Base-by-base conservation (phyloP, 1,140 invertebrate genomes). In the Dolichoris vasculosae region DNA sequence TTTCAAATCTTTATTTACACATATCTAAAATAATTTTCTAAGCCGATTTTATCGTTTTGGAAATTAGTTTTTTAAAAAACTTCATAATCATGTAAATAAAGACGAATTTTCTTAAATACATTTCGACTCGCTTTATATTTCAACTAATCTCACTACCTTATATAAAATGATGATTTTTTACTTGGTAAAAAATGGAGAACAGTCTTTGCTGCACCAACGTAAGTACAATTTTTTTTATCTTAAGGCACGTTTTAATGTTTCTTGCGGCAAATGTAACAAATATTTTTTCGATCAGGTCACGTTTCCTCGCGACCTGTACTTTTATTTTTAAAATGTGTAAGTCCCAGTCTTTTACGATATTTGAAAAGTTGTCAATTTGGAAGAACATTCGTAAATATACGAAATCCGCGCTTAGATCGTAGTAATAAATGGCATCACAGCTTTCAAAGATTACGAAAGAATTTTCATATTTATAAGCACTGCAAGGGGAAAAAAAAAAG, bases 131-230 rank as follows among this genome's bases (percentile, higher is more conserved):
- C 32, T 63, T 86, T 79, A 83, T 83, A 86, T 64, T 82, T 82
- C n/a, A 76, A 86, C 85, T 86, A 86, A 86, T 86, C 73, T 86
- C 84, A 86, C 85, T 86, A 86, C 80, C 46, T 86, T 86, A 78
- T 43, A 59, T 67, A 77, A 86, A 86, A 67, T 38, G 69, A 76
- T 78, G 26, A 69, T 77, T 83, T 86, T 86, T 86, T 86, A 82
- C 81, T 86, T 86, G 79, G 84, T 86, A 86, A 86, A 86, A 86
- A 86, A 82, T 82, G 55, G 63, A 78, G n/a, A 82, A 86, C 85
- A 86, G 80, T 86, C 81, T 82, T 86, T 78, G 81, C 81, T 83
- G 81, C 81, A 86, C 85, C 85, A 86, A 82, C 71, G 85, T 86
- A 85, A 82, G 79, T 85, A 76, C 73, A 86, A 51, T 76, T 86